Evolutionary conservation across 2,888 invertebrate species (phyloP), one percentile per base, ranked within the genome.

Genomic region (Chrysotoxum bicinctum): DNA sequence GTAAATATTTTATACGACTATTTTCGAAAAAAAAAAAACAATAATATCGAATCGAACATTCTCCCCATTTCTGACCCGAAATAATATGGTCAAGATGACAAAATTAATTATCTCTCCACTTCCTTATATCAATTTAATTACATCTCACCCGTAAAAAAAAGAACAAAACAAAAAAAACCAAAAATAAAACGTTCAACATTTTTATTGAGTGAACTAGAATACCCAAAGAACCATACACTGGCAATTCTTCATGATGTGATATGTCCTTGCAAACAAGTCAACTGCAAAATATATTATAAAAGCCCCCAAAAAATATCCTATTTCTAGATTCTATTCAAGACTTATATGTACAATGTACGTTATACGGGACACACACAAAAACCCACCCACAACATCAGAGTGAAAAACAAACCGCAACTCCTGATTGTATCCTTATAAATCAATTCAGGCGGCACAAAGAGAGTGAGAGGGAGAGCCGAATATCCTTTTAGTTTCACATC

Each of bases 401-500:
- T 81, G 68, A 81, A 81, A 76, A 72, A 80, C 81, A 81, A 81
- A 85, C 85, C 81, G 68, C 85, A 85, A 60, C 62, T 81, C 54
- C 68, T 85, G 85, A 85, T 85, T 81, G 85, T 85, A 85, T 85
- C 85, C 85, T 85, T 85, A 85, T 81, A 85, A 85, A 85, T 85
- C 85, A 85, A 85, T 85, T 85, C 85, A 81, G 81, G 40, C 68
- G 48, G 62, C 81, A 74, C 66, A 40, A 50, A 54, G 43, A 48
- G 60, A 58, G 43, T 19, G 32, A 14, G 68, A 50, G 40, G 14
- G 40, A 68, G 58, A 62, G 50, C 50, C 62, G 76, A 85, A 85
- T 76, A 85, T 85, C 81, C 85, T 81, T 85, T 85, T 85, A 85
- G 85, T 85, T 85, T 85, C 85, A 85, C 85, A 85, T 85, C 85